A percentile compares a stretch with the other conserved stretches of the same genome.
Evolutionary conservation across 2,113 vertebrate species (phyloP).

Genomic region (Trichomycterus rosablanca): DNA sequence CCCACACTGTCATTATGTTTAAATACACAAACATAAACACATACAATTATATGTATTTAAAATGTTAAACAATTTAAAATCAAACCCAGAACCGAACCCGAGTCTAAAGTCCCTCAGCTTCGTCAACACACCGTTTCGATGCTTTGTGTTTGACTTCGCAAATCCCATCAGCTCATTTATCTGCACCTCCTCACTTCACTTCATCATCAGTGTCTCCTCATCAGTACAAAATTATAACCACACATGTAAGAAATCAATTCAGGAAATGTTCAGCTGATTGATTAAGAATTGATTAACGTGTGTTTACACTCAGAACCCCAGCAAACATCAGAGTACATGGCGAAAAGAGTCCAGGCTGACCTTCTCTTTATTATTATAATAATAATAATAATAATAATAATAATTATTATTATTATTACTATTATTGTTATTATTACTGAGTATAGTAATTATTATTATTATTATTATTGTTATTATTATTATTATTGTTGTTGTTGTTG

Average conservation of each 20-base stretch:
- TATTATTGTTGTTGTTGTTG: too few relatives aligned
- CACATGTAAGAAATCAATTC: neutral
- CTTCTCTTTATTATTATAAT: neutral
- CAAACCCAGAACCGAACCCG: too few relatives aligned
- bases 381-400: slow-evolving; percentile 15
- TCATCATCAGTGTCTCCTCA: slow-evolving; percentile 12
- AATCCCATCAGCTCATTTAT: slow-evolving; percentile 10
- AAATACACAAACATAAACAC: too few relatives aligned
- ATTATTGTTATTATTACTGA: too few relatives aligned
- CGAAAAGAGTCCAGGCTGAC: neutral
- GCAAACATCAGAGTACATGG: neutral
- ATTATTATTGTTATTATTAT: too few relatives aligned
- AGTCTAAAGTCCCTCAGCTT: too few relatives aligned
- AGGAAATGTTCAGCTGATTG: neutral
- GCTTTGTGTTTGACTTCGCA: neutral
- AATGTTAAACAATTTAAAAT: too few relatives aligned
- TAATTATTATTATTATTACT: too few relatives aligned
- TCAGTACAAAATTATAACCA: slow-evolving; percentile 5
- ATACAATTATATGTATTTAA: too few relatives aligned
- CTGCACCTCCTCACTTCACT: slow-evolving; percentile 4
- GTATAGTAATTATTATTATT: too few relatives aligned
- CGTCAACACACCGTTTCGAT: too few relatives aligned
- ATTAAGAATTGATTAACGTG: slow-evolving; percentile 4
- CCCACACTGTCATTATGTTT: too few relatives aligned
- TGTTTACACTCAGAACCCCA: neutral